These are phyloP conservation scores for Anolis apletophallus DNA, from an alignment of 2,797 vertebrate genomes.

Conservation along the genomic window DNA sequence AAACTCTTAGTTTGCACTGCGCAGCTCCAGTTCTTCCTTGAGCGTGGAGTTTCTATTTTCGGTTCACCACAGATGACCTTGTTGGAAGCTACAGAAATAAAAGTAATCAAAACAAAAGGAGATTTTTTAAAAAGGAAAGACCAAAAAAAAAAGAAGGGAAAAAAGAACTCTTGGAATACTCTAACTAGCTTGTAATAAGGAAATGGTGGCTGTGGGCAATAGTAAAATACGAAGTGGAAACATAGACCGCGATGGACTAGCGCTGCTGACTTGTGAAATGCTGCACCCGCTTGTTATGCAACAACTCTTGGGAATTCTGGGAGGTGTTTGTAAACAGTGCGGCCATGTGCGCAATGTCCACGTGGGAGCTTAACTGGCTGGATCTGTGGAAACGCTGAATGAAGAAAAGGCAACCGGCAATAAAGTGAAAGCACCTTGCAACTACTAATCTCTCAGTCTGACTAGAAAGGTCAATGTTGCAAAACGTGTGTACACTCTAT, in stretches of 20 bases:
- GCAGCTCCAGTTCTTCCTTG: constrained; percentile 52
- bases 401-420: background rate
- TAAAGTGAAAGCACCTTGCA: fast-evolving
- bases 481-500: background rate
- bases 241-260: constrained; percentile 5
- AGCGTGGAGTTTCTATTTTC: constrained; percentile 66
- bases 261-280: constrained; percentile 15
- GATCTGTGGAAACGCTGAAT: constrained; percentile 36
- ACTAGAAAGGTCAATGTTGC: fast-evolving
- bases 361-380: background rate
- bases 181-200: constrained; percentile 9
- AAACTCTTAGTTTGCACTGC: constrained; percentile 44
- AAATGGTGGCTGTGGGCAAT: background rate
- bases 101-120: constrained; percentile 42
- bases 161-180: constrained; percentile 11
- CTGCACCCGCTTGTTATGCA: constrained; percentile 44
- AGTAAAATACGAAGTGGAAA: background rate
- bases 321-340: constrained; percentile 74
- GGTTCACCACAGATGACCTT: constrained; percentile 51
- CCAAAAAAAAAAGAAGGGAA: background rate
- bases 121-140: background rate
- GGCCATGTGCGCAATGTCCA: constrained; percentile 55
- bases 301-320: constrained; percentile 51
- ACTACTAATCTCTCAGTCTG: background rate
- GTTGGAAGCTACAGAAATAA: constrained; percentile 49